A percentile compares a stretch with the other conserved stretches of the same genome.
phyloP scores from a whole-genome alignment of 2,888 invertebrate species.

The Drosophila macrospina region DNA sequence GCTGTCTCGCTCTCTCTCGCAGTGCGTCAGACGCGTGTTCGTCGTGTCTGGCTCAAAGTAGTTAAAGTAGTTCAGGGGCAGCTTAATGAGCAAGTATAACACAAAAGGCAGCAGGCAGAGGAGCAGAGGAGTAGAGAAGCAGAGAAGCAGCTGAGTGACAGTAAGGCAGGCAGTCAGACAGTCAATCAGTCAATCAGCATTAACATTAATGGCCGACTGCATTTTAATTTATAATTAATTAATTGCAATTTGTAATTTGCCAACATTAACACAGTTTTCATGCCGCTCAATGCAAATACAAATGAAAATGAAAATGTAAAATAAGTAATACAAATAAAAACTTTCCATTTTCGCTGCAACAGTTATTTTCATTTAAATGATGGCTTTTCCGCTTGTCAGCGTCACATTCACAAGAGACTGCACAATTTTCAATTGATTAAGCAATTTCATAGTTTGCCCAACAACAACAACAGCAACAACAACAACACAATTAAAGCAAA shows the following conservation, averaged over 20 bases:
- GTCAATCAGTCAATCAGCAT: slow-evolving; percentile 43
- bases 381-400: slow-evolving; percentile 65
- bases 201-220: slow-evolving; percentile 35
- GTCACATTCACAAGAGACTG: slow-evolving; percentile 70
- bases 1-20: too few relatives aligned
- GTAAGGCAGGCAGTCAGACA: slow-evolving; percentile 13
- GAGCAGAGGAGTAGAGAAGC: slow-evolving; percentile 6
- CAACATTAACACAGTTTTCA: slow-evolving; percentile 74
- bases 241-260: slow-evolving; percentile 76
- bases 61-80: slow-evolving; percentile 61
- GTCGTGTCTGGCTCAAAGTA: slow-evolving; percentile 40
- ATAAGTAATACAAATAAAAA: slow-evolving; percentile 13
- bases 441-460: slow-evolving; percentile 64
- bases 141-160: slow-evolving; percentile 17
- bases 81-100: slow-evolving; percentile 38
- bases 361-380: slow-evolving; percentile 61
- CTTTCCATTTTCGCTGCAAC: slow-evolving; percentile 44
- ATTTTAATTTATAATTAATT: slow-evolving; percentile 73
- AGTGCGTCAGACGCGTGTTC: slow-evolving; percentile 7
- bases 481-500: slow-evolving; percentile 12
- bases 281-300: slow-evolving; percentile 25
- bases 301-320: too few relatives aligned
- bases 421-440: slow-evolving; percentile 77
- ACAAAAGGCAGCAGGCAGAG: slow-evolving; percentile 13
- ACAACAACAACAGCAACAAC: slow-evolving; percentile 5